Percentiles rank a stretch among this genome's conserved stretches.
Evolutionary conservation across 2,797 vertebrate species (phyloP).

Genomic region (Geotrypetes seraphini): DNA sequence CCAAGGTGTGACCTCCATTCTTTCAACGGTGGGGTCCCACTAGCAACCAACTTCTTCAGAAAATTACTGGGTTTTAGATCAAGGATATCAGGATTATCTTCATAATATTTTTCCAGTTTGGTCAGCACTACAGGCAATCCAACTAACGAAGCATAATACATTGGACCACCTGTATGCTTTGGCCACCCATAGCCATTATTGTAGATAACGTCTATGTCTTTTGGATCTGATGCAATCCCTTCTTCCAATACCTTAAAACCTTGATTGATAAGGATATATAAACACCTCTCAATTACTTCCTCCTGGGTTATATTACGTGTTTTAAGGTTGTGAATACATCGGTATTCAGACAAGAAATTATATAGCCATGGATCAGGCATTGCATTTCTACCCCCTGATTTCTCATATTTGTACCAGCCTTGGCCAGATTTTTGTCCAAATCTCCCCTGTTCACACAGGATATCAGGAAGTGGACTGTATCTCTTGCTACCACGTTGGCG

Average conservation of each 20-base stretch:
- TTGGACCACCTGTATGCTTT: conserved; percentile 73
- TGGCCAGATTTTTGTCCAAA: conserved; percentile 76
- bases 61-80: conserved; percentile 61
- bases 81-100: conserved; percentile 65
- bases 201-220: conserved; percentile 81
- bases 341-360: conserved; percentile 64
- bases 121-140: conserved; percentile 65
- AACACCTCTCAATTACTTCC: conserved; percentile 77
- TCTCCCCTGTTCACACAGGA: conserved; percentile 72
- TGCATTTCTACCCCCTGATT: conserved; percentile 51
- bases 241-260: conserved; percentile 78
- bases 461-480: conserved; percentile 79
- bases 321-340: conserved; percentile 50
- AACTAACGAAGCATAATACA: conserved; percentile 75
- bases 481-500: conserved; percentile 46
- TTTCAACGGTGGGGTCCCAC: conserved; percentile 68
- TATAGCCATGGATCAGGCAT: conserved; percentile 69
- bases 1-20: conserved; percentile 62
- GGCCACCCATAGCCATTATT: conserved; percentile 83
- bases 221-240: conserved; percentile 66
- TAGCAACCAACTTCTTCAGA: conserved; percentile 66
- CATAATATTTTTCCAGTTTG: conserved; percentile 67
- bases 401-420: conserved; percentile 84
- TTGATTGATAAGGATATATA: conserved; percentile 76
- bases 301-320: conserved; percentile 49